These are phyloP conservation scores for Uria lomvia DNA, from an alignment of 2,113 vertebrate genomes.

Conservation along the genomic window DNA sequence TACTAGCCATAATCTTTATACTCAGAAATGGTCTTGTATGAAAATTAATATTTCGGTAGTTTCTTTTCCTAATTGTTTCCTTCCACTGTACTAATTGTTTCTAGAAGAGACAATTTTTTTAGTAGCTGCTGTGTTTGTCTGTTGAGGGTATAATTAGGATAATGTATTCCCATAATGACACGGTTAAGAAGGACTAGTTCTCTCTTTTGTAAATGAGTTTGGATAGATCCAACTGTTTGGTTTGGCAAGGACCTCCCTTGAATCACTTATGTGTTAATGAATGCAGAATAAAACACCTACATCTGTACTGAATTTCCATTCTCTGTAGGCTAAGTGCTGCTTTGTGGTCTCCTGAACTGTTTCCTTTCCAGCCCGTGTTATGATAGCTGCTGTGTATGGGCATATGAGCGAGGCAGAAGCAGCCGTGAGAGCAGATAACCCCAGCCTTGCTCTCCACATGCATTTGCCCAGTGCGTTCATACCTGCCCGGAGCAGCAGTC, in stretches of 20 bases:
- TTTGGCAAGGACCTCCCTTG: not conserved
- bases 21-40: not conserved
- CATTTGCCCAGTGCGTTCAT: not conserved
- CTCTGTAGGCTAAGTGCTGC: not conserved
- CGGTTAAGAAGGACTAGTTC: not conserved
- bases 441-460: not conserved
- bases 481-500: not conserved
- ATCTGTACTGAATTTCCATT: not conserved
- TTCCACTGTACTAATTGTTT: not conserved
- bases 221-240: not conserved
- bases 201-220: constrained; percentile 4
- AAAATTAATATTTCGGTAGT: not conserved
- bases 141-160: not conserved
- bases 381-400: not conserved
- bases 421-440: not conserved
- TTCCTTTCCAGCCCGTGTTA: not conserved
- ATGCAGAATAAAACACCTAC: not conserved
- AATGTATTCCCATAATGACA: constrained; percentile 1
- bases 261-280: constrained; percentile 4
- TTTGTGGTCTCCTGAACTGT: not conserved
- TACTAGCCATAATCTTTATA: not conserved
- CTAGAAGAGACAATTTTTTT: not conserved
- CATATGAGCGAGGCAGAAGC: not conserved
- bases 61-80: constrained; percentile 10
- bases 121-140: not conserved